These are phyloP conservation scores for Mormyrus iriodes DNA, from an alignment of 2,113 vertebrate genomes.

Conservation along the genomic window DNA sequence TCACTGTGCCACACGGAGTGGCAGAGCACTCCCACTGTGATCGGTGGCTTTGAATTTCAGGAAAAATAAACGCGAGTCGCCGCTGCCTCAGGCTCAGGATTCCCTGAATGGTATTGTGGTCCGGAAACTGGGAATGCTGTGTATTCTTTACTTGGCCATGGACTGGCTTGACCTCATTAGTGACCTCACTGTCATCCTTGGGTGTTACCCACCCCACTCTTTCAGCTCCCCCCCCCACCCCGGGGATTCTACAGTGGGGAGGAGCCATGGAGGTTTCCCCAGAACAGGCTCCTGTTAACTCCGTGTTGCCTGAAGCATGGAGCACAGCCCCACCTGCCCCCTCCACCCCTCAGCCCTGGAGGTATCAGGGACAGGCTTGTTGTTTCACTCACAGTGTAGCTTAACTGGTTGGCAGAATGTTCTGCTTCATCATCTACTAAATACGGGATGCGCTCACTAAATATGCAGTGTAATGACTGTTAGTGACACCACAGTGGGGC, in stretches of 20 bases:
- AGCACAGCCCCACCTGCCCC: not conserved
- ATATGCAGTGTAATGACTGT: not conserved
- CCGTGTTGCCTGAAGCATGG: not conserved
- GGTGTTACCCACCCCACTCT: not conserved
- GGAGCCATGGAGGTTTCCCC: not conserved
- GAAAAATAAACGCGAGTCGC: not conserved
- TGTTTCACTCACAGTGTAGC: not conserved
- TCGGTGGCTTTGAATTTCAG: not conserved
- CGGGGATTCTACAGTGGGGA: not conserved
- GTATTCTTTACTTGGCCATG: not conserved
- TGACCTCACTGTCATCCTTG: not conserved
- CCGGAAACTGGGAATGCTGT: not conserved
- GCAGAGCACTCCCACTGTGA: not conserved
- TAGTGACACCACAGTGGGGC: not conserved
- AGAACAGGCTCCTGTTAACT: not conserved
- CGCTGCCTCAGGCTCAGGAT: not conserved
- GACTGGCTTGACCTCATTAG: not conserved
- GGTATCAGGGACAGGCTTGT: not conserved
- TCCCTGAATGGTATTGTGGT: not conserved
- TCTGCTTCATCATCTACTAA: not conserved
- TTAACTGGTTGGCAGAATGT: not conserved
- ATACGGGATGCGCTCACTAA: not conserved
- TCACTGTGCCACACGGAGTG: not conserved
- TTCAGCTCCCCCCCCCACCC: too few relatives aligned
- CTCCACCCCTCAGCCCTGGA: not conserved